These are phyloP conservation scores for Polydrusus cervinus DNA, from an alignment of 2,888 invertebrate species.

Conservation along the genomic window DNA sequence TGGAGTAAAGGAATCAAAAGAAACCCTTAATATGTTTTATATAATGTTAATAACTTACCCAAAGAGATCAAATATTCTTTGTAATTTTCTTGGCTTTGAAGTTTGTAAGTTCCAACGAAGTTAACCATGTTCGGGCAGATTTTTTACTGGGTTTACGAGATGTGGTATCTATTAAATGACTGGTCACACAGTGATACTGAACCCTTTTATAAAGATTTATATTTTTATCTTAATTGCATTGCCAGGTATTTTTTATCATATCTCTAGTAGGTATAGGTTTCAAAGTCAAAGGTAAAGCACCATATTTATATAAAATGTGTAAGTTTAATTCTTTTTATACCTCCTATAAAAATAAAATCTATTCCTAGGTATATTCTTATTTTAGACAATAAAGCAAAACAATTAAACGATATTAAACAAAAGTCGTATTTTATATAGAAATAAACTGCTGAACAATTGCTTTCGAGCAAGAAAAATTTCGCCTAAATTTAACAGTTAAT, in stretches of 20 bases:
- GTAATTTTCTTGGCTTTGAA: slow-evolving; percentile 35
- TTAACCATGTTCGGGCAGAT: slow-evolving; percentile 23
- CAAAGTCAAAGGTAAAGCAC: not conserved
- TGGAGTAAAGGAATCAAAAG: not conserved
- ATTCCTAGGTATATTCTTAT: no score
- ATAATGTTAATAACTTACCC: slow-evolving; percentile 21
- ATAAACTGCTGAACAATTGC: no score
- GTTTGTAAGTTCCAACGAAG: slow-evolving; percentile 34
- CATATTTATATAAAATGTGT: no score
- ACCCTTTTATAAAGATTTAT: not conserved
- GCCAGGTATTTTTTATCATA: not conserved
- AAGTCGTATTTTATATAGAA: no score
- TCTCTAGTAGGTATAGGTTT: not conserved
- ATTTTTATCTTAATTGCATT: slow-evolving; percentile 4
- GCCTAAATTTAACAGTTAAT: no score
- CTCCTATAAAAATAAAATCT: no score
- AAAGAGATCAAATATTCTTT: slow-evolving; percentile 29
- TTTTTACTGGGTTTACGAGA: no score
- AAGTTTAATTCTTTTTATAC: no score
- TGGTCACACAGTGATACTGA: not conserved
- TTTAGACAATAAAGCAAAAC: no score
- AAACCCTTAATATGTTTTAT: not conserved
- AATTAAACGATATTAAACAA: no score
- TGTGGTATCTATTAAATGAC: not conserved
- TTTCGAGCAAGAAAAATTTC: no score